Evolutionary conservation across 2,888 invertebrate species (phyloP).

Genomic region (Trissonchulus latispiculum): DNA sequence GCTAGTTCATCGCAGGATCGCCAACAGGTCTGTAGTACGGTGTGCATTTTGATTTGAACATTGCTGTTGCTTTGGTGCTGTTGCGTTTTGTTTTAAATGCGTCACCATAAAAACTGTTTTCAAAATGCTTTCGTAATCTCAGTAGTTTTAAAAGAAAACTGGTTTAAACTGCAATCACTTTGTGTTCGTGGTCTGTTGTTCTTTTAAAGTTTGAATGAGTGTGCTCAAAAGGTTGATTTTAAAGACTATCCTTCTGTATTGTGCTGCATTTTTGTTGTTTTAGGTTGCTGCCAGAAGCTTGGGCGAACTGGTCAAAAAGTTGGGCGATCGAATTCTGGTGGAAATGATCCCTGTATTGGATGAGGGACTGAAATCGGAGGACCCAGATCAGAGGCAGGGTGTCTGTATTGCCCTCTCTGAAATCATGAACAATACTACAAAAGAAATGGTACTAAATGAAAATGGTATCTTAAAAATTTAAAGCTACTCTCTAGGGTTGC

Average conservation of each 20-base stretch:
- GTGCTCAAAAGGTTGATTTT: background rate
- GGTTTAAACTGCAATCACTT: background rate
- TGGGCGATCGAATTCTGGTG: conserved; percentile 91
- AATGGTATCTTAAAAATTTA: background rate
- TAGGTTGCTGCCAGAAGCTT: conserved; percentile 83
- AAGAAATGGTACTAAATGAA: conserved; percentile 63
- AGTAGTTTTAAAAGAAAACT: background rate
- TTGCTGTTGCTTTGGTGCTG: too few relatives aligned
- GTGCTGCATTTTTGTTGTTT: conserved; percentile 15
- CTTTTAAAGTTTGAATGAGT: background rate
- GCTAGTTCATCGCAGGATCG: conserved; percentile 94
- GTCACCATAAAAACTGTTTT: too few relatives aligned
- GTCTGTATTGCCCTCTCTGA: conserved; percentile 92
- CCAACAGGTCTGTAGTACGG: conserved; percentile 70
- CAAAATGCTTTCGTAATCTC: too few relatives aligned
- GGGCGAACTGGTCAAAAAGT: conserved; percentile 88
- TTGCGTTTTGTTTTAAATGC: too few relatives aligned
- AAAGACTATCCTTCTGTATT: too few relatives aligned
- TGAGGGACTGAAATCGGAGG: conserved; percentile 75
- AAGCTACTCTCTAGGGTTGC: background rate
- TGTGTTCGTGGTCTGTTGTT: background rate
- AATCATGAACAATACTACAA: conserved; percentile 90
- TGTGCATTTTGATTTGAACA: too few relatives aligned
- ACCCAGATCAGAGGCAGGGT: conserved; percentile 89
- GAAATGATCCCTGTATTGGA: conserved; percentile 97